phyloP scores from a whole-genome alignment of 1,140 invertebrate species.

The Drosophila quadrilineata region DNA sequence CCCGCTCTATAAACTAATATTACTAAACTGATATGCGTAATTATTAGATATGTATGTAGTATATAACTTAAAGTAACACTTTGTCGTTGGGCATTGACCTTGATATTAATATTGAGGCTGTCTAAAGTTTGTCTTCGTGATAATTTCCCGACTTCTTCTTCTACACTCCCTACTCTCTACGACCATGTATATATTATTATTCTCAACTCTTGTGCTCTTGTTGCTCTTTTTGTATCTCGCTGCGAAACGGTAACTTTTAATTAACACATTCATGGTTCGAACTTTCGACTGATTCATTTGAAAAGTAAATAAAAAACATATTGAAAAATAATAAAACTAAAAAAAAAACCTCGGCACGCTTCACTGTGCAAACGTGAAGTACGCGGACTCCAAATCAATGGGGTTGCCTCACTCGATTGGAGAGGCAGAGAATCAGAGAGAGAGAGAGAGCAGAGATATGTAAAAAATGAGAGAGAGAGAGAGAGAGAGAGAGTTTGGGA shows the following conservation, averaged over 20 bases:
- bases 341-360: slow-evolving; percentile 47
- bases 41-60: too few species aligned
- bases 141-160: slow-evolving; percentile 5
- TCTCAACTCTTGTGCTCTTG: slow-evolving; percentile 2
- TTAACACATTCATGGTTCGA: slow-evolving; percentile 61
- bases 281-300: slow-evolving; percentile 40
- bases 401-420: too few species aligned
- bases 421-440: neutral
- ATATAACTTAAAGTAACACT: too few species aligned
- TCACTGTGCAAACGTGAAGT: slow-evolving; percentile 52
- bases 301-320: too few species aligned
- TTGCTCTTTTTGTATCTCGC: slow-evolving; percentile 36
- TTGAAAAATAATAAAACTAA: too few species aligned
- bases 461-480: neutral
- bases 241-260: slow-evolving; percentile 70
- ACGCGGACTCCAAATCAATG: slow-evolving; percentile 5
- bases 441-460: neutral
- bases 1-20: too few species aligned
- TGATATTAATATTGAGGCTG: too few species aligned
- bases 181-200: slow-evolving; percentile 6
- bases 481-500: neutral
- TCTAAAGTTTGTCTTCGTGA: too few species aligned
- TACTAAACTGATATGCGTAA: too few species aligned
- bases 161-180: slow-evolving; percentile 2
- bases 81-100: too few species aligned